A percentile compares a stretch with the other conserved stretches of the same genome.
Evolutionary conservation across 2,888 invertebrate species (phyloP).

Genomic region (Drosophila incognita): DNA sequence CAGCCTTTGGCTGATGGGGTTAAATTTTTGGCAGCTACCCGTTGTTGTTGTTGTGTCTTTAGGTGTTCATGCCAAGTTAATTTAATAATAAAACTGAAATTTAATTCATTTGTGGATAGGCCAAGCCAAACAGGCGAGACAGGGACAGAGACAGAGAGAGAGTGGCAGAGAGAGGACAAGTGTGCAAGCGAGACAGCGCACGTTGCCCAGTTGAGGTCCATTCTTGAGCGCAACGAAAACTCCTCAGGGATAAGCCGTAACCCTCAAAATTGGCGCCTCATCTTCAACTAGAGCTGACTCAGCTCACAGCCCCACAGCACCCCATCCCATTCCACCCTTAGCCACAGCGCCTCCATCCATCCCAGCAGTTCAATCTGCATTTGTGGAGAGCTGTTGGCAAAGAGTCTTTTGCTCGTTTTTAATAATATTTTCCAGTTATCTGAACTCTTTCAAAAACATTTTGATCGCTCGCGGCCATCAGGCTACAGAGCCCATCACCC

Average conservation of each 20-base stretch:
- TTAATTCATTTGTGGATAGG: constrained; percentile 83
- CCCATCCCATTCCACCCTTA: background rate
- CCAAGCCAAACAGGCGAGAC: constrained; percentile 46
- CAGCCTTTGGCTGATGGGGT: constrained; percentile 27
- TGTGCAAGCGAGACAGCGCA: background rate
- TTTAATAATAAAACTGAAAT: constrained; percentile 83
- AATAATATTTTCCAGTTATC: constrained; percentile 81
- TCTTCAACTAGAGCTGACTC: constrained; percentile 13
- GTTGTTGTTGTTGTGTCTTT: constrained; percentile 71
- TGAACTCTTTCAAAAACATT: constrained; percentile 75
- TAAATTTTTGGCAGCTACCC: constrained; percentile 44
- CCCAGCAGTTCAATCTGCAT: constrained; percentile 1
- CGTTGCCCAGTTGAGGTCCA: constrained; percentile 30
- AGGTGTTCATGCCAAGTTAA: constrained; percentile 84
- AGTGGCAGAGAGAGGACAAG: background rate
- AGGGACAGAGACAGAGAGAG: background rate
- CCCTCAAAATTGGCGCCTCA: constrained; percentile 56
- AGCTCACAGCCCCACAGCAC: background rate
- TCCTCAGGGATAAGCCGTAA: constrained; percentile 70
- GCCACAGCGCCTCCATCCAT: constrained; percentile 8
- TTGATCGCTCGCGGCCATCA: constrained; percentile 42
- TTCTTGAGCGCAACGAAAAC: constrained; percentile 40
- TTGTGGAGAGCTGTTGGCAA: constrained; percentile 27
- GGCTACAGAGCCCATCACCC: background rate
- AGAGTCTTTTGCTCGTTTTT: constrained; percentile 65